Base-by-base conservation (phyloP, 2,888 invertebrate genomes). In the Oscheius sp. region DNA sequence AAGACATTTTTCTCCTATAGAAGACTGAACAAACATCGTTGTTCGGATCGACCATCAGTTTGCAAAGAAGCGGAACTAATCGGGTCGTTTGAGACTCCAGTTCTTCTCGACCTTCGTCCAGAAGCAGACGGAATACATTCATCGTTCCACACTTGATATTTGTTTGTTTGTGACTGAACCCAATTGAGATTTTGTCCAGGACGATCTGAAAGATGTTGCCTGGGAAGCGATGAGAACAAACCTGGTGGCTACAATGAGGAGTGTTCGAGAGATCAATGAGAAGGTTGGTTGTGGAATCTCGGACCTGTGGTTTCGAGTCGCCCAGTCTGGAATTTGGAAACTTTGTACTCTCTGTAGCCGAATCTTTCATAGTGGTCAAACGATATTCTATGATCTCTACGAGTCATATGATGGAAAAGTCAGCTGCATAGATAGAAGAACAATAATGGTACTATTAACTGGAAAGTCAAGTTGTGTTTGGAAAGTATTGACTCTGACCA, bases 251-350 rank as follows among this genome's bases (percentile, higher is more conserved):
- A 58, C 68, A 68, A 50, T 74, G 66, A 3, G 74, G 74, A 4
- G 68, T 42, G 32, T 29, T 32, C 3, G 74, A 55, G 32, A 74
- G 55, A 50, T 74, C 74, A 11, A 74, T 66, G 13, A 74, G 47
- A 1, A 74, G 57, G 33, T 53, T 58, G n/a, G 68, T 53, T 35
- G 51, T 53, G 5, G 74, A 66, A 50, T 74, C 74, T n/a, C 74
- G 74, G 35, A 74, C 74, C 29, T 66, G 74, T 13, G 59, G 74
- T 48, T 74, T 74, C n/a, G 68, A 66, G 33, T 74, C 74, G 9
- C 74, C 74, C 59, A 74, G 68, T 47, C 73, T 73, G 63, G 37
- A 63, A 1, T 7, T 21, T 21, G 21, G 21, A 21, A 21, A 21
- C 21, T 21, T 0, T 21, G 21, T 21, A 21, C 21, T 21, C 21